Evolutionary conservation across 1,140 invertebrate species (phyloP).

Genomic region (Pantala flavescens): DNA sequence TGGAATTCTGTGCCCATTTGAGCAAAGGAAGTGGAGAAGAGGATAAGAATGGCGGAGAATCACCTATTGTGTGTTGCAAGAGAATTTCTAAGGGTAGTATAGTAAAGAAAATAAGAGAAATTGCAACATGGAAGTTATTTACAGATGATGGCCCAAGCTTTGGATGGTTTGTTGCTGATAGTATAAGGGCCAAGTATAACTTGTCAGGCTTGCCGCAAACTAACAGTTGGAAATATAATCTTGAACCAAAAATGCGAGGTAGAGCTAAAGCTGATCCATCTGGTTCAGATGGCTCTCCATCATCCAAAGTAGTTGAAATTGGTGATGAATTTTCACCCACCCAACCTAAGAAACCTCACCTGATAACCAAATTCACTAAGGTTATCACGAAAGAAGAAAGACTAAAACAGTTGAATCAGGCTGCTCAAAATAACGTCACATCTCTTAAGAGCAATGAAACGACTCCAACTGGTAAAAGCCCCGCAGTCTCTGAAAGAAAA

Average conservation of each 20-base stretch:
- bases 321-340: not conserved
- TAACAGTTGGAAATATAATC: slow-evolving; percentile 34
- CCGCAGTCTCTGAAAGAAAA: not conserved
- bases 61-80: not conserved
- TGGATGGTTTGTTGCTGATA: slow-evolving; percentile 53
- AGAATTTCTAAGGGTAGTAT: slow-evolving; percentile 38
- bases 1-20: slow-evolving; percentile 54
- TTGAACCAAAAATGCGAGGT: slow-evolving; percentile 9
- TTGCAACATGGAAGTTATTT: slow-evolving; percentile 47
- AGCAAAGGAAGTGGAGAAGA: slow-evolving; percentile 24
- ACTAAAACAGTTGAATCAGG: slow-evolving; percentile 32
- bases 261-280: slow-evolving; percentile 8
- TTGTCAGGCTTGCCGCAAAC: slow-evolving; percentile 41
- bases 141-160: slow-evolving; percentile 43
- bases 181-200: slow-evolving; percentile 44
- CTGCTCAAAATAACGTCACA: not conserved
- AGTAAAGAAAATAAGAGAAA: slow-evolving; percentile 43
- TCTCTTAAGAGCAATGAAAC: too few species aligned
- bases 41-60: slow-evolving; percentile 17
- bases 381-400: slow-evolving; percentile 39
- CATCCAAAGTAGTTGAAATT: not conserved
- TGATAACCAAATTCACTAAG: slow-evolving; percentile 48
- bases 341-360: slow-evolving; percentile 21
- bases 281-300: not conserved
- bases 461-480: not conserved